Evolutionary conservation across 2,888 invertebrate genomes (phyloP).

Genomic region (Venusia cambrica): DNA sequence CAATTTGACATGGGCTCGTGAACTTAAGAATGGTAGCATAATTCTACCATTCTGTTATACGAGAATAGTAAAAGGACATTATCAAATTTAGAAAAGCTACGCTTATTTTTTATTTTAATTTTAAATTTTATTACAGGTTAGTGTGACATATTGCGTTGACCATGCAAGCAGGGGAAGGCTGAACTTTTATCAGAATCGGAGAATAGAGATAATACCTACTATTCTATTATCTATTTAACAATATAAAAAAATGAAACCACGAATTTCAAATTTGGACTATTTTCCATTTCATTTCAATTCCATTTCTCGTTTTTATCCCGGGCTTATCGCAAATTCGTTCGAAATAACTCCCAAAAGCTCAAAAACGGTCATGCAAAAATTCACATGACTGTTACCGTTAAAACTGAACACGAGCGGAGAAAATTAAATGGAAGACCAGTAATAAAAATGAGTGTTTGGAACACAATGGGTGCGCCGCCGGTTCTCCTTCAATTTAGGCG

Average conservation of each 20-base stretch:
- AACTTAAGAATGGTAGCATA: constrained; percentile 15
- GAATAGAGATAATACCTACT: too few species aligned
- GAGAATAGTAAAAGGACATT: too few species aligned
- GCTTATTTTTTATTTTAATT: too few species aligned
- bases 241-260: too few species aligned
- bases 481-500: constrained; percentile 48
- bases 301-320: constrained; percentile 4
- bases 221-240: too few species aligned
- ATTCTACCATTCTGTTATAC: too few species aligned
- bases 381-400: constrained; percentile 35
- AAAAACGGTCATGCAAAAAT: constrained; percentile 11
- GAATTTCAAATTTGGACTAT: constrained; percentile 2
- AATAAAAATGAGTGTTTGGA: constrained; percentile 59
- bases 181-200: too few species aligned
- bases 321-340: constrained; percentile 1
- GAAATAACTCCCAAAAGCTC: constrained; percentile 10
- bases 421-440: constrained; percentile 56
- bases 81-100: too few species aligned
- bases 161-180: too few species aligned
- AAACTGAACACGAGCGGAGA: constrained; percentile 47
- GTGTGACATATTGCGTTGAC: too few species aligned
- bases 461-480: constrained; percentile 52
- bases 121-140: too few species aligned
- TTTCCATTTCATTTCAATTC: constrained; percentile 9
- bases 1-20: constrained; percentile 20